Base-by-base conservation (phyloP, 2,888 invertebrate species). In the Sesia bembeciformis region DNA sequence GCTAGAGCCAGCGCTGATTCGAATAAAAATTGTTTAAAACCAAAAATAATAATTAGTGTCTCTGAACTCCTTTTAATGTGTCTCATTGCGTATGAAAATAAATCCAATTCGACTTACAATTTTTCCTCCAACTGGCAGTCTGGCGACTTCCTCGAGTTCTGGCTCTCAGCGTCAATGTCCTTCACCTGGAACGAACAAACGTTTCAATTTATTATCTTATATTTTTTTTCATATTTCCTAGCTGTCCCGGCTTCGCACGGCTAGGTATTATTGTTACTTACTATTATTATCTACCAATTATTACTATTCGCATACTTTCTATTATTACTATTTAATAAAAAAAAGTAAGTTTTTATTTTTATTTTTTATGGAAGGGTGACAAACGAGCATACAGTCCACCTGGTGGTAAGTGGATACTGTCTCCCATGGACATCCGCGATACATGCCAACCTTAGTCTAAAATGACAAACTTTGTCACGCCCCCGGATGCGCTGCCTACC, bases 91-190 rank as follows among this genome's bases (percentile, higher is more conserved):
- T 23, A 23, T 23, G 2, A 23, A 46, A 43, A 43, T 0, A 43
- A 8, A 8, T 46, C 7, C 4, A 4, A 46, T 8, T 8, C n/a
- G 40, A 81, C 88, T 86, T 61, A 89, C 88, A 89, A 65, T 72
- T 84, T 89, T 62, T 86, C 87, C 65, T 87, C 85, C 4, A 88
- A 70, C 52, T 76, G 79, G 66, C 72, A 74, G 59, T 78, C 76
- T 3, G 77, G 68, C 53, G 68, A 63, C 57, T 72, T 76, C 42
- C 70, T 71, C 4, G 78, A 76, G 61, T 70, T 76, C 58, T 83
- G 86, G 57, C 87, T 88, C 74, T 87, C 88, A 7, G 80, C 74
- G 62, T 89, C 88, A 3, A 79, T 76, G 65, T 87, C 87, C 72
- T 87, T 87, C 61, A 89, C 85, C 88, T 88, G 76, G 0, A 59